Evolutionary conservation across 2,113 vertebrate genomes (phyloP), one percentile per base, ranked within the genome.

Genomic region (Spea multiplicata): DNA sequence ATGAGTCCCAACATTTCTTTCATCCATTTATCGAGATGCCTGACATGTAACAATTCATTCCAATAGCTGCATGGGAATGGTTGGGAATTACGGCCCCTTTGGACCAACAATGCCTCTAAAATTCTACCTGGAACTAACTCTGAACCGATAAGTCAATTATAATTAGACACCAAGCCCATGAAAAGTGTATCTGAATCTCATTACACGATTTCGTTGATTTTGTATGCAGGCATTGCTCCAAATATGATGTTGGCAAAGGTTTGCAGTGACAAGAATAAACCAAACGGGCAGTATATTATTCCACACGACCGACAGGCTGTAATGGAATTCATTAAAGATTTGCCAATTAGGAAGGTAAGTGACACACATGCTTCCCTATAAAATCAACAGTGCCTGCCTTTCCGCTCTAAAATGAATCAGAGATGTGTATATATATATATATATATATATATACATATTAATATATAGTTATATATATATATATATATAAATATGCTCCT

Each of bases 221-320:
- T 84, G 10, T 52, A 10, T 88, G 44, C 84, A 99, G 97, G 97
- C 84, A 99, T 99, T 85, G 97, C 97, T 44, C 95, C 97, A 72
- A 99, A 99, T 83, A 96, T 86, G 83, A 96, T 96, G 94, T 88
- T 99, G 82, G 95, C 97, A 81, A 99, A 99, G 87, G 95, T 99
- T 80, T 98, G 96, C 91, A 99, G 97, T 88, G 97, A 99, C 88
- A 88, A 89, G 88, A 99, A 99, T 87, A 99, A 99, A 79, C 97
- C 97, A 78, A 96, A 99, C 1, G 97, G 97, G 44, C 97, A 99
- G 47, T 98, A 87, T 88, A 91, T 88, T 81, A 94, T 99, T 85
- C 72, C 86, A 14, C 83, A 94, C 48, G 91, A 89, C 47, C 92
- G 89, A 84, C 86, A 88, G 76, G 93, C 92, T 5, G 94, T 99